Base-by-base conservation (phyloP, 2,888 invertebrate species). In the Anorthoa munda region DNA sequence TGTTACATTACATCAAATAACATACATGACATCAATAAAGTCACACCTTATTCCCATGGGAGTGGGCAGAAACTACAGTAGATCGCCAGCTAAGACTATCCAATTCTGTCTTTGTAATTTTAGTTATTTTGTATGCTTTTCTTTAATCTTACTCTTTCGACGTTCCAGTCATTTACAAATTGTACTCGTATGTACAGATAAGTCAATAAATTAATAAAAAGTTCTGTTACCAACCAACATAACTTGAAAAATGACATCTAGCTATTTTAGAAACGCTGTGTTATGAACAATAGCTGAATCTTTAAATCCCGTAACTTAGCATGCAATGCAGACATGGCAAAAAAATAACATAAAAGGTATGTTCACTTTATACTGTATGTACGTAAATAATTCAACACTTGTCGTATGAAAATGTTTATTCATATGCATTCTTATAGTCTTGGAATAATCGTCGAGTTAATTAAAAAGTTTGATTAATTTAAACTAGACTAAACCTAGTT, bases 331-430 rank as follows among this genome's bases (percentile, higher is more conserved):
- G 2, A 26, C 7, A 51, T 58, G 7, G 18, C 45, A 60, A 73
- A 5, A 26, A 50, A n/a, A 60, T 51, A 72, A 21, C 23, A 4
- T 46, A 53, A 53, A 31, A 2, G 5, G 0, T 58, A 23, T 51
- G 50, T 51, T 65, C 23, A 58, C 11, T 53, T 59, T 59, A 51
- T 48, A 48, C 18, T 21, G 4, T 21, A 4, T 4, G 4, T n/a
- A 18, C 21, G 23, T 77, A 39, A 67, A 77, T 67, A 11, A 48
- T 77, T 77, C n/a, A 60, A 23, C 11, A 39, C 13, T 2, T 15
- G 13, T 21, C 21, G 13, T 31, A 23, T 18, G 5, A 45, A n/a
- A 77, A 67, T 53, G n/a, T 9, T 48, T 21, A 77, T 48, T 46
- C 11, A 66, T 31, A 23, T 26, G 0, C 17, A 11, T 65, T 65